phyloP scores from a whole-genome alignment of 2,113 vertebrate genomes.

The Anas platyrhynchos region DNA sequence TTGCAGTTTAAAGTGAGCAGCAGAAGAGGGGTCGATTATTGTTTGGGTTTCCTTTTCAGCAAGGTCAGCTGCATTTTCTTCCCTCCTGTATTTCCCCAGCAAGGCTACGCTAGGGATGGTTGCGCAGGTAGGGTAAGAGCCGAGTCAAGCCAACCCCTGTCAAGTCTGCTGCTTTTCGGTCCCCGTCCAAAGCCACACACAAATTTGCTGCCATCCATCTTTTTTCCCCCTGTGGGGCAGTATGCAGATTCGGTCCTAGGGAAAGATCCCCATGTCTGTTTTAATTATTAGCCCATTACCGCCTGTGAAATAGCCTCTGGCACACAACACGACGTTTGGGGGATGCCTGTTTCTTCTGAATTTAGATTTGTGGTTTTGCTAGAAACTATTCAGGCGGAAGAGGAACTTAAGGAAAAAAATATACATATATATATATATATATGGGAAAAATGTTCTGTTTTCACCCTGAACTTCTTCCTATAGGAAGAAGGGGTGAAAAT shows the following conservation, averaged over 20 bases:
- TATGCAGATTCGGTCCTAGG: neutral
- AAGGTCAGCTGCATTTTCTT: neutral
- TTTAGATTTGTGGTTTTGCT: slow-evolving; percentile 22
- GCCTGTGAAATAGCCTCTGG: neutral
- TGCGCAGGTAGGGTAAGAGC: neutral
- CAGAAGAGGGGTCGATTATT: neutral
- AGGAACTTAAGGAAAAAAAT: neutral
- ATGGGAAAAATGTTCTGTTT: slow-evolving; percentile 19
- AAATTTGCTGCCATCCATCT: neutral
- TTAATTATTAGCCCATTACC: neutral
- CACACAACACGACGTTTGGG: neutral
- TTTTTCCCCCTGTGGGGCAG: neutral
- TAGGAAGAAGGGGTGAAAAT: neutral
- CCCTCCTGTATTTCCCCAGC: neutral
- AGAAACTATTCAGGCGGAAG: neutral
- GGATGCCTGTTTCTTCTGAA: neutral
- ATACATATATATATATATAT: neutral
- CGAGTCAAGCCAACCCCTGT: neutral
- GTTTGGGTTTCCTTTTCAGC: neutral
- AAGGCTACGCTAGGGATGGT: neutral
- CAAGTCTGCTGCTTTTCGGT: neutral
- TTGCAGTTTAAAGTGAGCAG: neutral
- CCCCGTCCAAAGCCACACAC: neutral
- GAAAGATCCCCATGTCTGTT: neutral
- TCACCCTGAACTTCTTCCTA: neutral